These are phyloP conservation scores for Alethe diademata DNA, from an alignment of 2,113 vertebrate species.

Conservation along the genomic window DNA sequence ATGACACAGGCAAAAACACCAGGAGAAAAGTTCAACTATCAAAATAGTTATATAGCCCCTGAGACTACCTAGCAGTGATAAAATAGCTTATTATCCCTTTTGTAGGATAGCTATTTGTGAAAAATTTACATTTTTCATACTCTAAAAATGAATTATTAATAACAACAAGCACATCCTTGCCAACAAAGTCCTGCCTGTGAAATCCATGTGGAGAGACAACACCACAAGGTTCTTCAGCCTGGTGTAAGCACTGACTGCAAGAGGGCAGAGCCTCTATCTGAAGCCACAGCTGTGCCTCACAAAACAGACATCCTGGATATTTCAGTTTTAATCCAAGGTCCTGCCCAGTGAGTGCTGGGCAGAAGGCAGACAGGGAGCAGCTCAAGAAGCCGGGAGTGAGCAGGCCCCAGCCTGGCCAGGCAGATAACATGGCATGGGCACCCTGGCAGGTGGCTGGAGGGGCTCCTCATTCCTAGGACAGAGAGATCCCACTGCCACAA, in stretches of 20 bases:
- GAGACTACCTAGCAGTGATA: not conserved
- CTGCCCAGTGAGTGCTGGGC: not conserved
- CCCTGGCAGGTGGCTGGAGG: not conserved
- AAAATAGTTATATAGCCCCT: not conserved
- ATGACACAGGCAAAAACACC: not conserved
- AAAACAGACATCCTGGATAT: not conserved
- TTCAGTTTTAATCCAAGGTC: not conserved
- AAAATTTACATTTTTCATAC: not conserved
- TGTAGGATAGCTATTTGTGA: not conserved
- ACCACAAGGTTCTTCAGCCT: not conserved
- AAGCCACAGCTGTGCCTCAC: not conserved
- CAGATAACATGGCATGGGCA: accelerated
- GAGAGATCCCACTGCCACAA: not conserved
- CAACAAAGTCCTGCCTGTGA: not conserved
- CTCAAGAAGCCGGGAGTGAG: not conserved
- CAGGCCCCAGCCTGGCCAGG: not conserved
- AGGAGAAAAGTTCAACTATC: not conserved
- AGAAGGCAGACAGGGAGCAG: not conserved
- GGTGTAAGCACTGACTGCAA: not conserved
- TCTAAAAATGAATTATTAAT: conserved; percentile 2
- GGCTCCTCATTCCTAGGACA: not conserved
- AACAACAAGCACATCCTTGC: not conserved
- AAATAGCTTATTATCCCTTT: conserved; percentile 14
- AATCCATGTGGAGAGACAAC: not conserved
- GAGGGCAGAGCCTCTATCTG: not conserved